These are phyloP conservation scores for Drosophila cardini DNA, from an alignment of 1,140 invertebrate species.

Conservation along the genomic window DNA sequence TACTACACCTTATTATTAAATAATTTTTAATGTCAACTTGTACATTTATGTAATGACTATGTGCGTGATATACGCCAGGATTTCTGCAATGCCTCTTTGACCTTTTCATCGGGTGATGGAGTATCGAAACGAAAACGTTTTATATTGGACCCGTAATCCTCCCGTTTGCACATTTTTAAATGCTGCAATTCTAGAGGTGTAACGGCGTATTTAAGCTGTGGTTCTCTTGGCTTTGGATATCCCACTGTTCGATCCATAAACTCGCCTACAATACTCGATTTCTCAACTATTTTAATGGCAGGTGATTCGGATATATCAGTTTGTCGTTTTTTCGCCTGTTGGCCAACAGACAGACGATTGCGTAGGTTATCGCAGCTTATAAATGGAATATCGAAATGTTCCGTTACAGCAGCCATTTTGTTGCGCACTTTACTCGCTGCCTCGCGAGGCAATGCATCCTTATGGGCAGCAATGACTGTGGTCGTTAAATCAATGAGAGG, in stretches of 20 bases:
- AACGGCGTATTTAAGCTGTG: slow-evolving; percentile 48
- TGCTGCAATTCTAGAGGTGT: slow-evolving; percentile 38
- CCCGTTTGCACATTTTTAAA: slow-evolving; percentile 47
- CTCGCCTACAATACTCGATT: slow-evolving; percentile 41
- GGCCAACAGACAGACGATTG: background rate
- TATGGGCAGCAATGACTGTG: slow-evolving; percentile 45
- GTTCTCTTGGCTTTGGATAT: slow-evolving; percentile 40
- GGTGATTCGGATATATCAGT: background rate
- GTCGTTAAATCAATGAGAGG: slow-evolving; percentile 59
- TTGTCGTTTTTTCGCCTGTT: slow-evolving; percentile 9
- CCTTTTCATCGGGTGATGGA: slow-evolving; percentile 73
- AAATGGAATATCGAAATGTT: slow-evolving; percentile 73
- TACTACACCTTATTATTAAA: slow-evolving; percentile 1
- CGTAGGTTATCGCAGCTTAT: slow-evolving; percentile 61
- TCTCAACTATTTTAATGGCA: slow-evolving; percentile 1
- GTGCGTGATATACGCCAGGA: slow-evolving; percentile 60
- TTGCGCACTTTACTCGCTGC: slow-evolving; percentile 51
- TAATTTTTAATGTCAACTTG: slow-evolving; percentile 40
- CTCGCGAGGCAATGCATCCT: slow-evolving; percentile 52
- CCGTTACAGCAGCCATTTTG: slow-evolving; percentile 8
- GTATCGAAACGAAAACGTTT: slow-evolving; percentile 74
- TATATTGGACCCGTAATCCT: slow-evolving; percentile 58
- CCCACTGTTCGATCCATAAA: slow-evolving; percentile 55
- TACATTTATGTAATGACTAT: slow-evolving; percentile 24
- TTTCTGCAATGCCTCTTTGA: slow-evolving; percentile 65